A percentile compares a stretch with the other conserved stretches of the same genome.
These are phyloP conservation scores for Chlamydotis undulata DNA, from an alignment of 2,113 vertebrate species.

Conservation along the genomic window DNA sequence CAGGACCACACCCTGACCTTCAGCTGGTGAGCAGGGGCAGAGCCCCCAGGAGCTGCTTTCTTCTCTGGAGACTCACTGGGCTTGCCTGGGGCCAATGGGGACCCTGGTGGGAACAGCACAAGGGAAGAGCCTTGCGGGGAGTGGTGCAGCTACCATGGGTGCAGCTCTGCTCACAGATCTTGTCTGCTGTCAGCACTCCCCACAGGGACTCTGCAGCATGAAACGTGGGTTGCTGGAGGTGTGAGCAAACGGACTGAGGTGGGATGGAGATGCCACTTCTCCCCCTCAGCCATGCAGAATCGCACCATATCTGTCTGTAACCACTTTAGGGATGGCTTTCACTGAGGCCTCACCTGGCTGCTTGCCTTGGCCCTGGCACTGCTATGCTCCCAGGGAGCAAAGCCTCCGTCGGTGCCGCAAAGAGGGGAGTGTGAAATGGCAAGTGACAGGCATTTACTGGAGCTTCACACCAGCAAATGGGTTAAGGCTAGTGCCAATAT, in stretches of 20 bases:
- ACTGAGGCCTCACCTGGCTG: no score
- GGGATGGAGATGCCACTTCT: background rate
- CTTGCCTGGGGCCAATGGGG: background rate
- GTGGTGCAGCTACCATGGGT: rapidly evolving
- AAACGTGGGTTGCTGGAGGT: rapidly evolving
- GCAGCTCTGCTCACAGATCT: rapidly evolving
- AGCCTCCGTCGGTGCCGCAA: rapidly evolving
- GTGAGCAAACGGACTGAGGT: background rate
- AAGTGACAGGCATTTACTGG: rapidly evolving
- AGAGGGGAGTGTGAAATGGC: background rate
- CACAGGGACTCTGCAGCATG: background rate
- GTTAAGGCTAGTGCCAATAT: background rate
- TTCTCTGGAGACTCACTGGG: background rate
- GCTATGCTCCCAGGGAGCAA: background rate
- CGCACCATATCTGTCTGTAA: background rate
- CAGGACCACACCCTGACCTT: background rate
- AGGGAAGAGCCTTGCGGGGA: background rate
- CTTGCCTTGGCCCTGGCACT: rapidly evolving
- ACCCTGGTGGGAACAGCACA: rapidly evolving
- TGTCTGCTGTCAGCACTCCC: background rate
- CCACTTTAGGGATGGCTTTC: background rate
- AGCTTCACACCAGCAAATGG: background rate
- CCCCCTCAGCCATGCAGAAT: rapidly evolving
- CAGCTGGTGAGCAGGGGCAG: background rate
- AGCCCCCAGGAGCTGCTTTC: background rate